phyloP scores from a whole-genome alignment of 2,113 vertebrate species.

The Verasper variegatus region DNA sequence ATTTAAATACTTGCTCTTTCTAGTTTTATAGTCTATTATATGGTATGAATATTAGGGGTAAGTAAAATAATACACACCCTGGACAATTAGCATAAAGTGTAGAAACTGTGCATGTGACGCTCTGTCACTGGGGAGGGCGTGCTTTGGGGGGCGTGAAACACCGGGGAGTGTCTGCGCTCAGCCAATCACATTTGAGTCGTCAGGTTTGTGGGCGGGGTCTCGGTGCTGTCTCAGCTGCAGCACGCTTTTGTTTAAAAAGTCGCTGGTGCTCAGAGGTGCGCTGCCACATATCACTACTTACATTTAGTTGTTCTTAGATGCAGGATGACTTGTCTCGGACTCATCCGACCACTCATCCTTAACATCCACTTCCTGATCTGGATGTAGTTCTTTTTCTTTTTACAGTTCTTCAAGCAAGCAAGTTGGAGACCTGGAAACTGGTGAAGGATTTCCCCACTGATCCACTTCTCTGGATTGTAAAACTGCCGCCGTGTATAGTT shows the following conservation, averaged over 20 bases:
- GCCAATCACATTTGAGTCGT: slow-evolving; percentile 45
- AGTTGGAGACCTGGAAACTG: neutral
- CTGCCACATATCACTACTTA: neutral
- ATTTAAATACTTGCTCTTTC: too few relatives aligned
- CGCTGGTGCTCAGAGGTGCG: slow-evolving; percentile 2
- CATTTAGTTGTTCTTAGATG: neutral
- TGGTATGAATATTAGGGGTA: too few relatives aligned
- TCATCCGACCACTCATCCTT: neutral
- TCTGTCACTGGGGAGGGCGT: slow-evolving; percentile 39
- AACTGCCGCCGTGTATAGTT: slow-evolving; percentile 27
- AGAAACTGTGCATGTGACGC: slow-evolving; percentile 35
- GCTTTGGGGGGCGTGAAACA: neutral
- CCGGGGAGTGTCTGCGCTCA: slow-evolving; percentile 72
- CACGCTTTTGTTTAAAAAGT: slow-evolving; percentile 72
- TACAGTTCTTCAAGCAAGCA: neutral
- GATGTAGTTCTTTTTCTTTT: neutral
- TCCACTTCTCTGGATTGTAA: slow-evolving; percentile 23
- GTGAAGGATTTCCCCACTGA: slow-evolving; percentile 11
- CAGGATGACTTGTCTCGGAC: neutral
- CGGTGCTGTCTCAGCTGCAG: slow-evolving; percentile 52
- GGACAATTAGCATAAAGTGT: too few relatives aligned
- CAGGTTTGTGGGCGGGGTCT: slow-evolving; percentile 37
- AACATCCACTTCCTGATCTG: neutral
- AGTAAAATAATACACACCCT: too few relatives aligned
- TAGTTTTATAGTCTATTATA: too few relatives aligned